Evolutionary conservation across 2,797 vertebrate species (phyloP), one percentile per base, ranked within the genome.

Genomic region (Chaunax sp.): DNA sequence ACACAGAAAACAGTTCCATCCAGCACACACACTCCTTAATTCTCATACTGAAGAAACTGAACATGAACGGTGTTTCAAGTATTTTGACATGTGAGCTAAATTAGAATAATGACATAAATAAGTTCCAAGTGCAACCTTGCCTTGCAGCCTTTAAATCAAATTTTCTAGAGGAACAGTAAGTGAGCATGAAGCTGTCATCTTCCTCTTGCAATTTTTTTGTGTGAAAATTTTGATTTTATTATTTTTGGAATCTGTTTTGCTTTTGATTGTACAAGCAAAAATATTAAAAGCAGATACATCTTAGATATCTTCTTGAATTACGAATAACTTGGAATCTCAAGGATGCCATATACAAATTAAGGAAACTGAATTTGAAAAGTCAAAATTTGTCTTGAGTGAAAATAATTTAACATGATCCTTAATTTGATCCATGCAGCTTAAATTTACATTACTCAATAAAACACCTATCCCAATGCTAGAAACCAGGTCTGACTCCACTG

Each of bases 241-340:
- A 2, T 28, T 53, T 54, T 20, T 11, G 23, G 28, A 64, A 7
- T 53, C 18, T 6, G 7, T 40, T 12, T 28, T 46, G 6, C n/a
- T 8, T 28, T 30, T 37, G 13, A 37, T 5, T 37, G 10, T 14
- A 14, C 4, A 37, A 37, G 35, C 8, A 14, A 37, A 37, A 12
- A 13, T 4, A 37, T 14, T 12, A 14, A 12, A 12, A 37, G 35
- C 3, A 37, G 13, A 37, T 25, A 4, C 10, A 47, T 44, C 59
- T 41, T 1, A 18, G 0, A 2, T 16, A n/a, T 61, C 41, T 44
- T 60, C 22, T 33, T 73, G 14, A 61, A 61, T 50, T 67, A 55
- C 49, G 61, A 61, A 74, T 74, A 51, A 28, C 16, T 51, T 47
- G 44, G 46, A 60, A 67, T 73, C 43, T 41, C 0, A 3, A 20